Conservation (phyloP, 2,888 invertebrate species). For the Volucella inflata region DNA sequence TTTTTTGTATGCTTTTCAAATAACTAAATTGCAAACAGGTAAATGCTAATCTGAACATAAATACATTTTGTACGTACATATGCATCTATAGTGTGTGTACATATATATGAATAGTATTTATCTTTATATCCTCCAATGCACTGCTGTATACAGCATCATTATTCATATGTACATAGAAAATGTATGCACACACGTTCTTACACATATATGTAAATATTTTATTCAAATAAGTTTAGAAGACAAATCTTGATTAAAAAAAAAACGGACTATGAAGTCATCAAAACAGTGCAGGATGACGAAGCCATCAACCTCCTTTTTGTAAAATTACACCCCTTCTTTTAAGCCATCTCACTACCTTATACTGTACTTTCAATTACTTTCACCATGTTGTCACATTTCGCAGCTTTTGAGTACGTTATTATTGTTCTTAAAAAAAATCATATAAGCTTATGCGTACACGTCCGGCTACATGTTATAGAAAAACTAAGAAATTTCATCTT, state of each 20-base stretch:
- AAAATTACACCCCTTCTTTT: constrained; percentile 41
- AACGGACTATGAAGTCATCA: constrained; percentile 43
- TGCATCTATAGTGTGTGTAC: too few species aligned
- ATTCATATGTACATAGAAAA: too few species aligned
- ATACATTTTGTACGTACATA: too few species aligned
- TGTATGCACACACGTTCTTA: too few species aligned
- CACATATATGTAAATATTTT: too few species aligned
- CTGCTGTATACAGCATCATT: too few species aligned
- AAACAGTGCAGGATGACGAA: constrained; percentile 36
- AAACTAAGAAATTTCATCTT: too few species aligned
- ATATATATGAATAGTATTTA: too few species aligned
- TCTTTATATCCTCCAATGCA: too few species aligned
- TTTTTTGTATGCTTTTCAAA: not conserved
- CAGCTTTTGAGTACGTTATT: constrained; percentile 22
- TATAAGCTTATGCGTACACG: not conserved
- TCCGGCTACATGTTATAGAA: not conserved
- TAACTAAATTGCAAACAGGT: not conserved
- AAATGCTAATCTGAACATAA: too few species aligned
- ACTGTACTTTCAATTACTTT: constrained; percentile 61
- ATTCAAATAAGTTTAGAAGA: too few species aligned
- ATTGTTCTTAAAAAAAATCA: not conserved
- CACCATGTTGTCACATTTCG: constrained; percentile 67
- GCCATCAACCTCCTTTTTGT: constrained; percentile 22
- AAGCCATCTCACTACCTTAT: constrained; percentile 13
- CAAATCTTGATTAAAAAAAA: not conserved